phyloP scores from a whole-genome alignment of 2,797 vertebrate species.

The Bradypodion ventrale region DNA sequence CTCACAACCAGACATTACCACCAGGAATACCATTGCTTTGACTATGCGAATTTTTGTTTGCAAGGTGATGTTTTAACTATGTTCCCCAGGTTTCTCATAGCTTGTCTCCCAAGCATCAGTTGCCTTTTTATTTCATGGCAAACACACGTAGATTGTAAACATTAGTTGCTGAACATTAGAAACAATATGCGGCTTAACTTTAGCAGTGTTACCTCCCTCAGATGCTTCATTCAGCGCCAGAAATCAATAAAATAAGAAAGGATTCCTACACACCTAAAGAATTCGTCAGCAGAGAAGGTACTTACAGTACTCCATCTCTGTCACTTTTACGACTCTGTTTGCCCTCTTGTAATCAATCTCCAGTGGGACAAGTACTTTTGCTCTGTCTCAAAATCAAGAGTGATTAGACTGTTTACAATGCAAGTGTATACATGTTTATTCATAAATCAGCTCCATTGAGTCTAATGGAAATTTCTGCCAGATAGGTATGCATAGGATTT shows the following conservation, averaged over 20 bases:
- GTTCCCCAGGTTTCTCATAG: too few species aligned
- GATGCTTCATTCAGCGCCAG: not conserved
- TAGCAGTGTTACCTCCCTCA: not conserved
- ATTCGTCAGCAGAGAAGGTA: not conserved
- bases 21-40: too few species aligned
- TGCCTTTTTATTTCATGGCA: too few species aligned
- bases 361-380: not conserved
- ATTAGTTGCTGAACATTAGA: not conserved
- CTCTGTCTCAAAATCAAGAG: not conserved
- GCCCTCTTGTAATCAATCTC: not conserved
- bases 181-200: not conserved
- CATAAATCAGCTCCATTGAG: not conserved
- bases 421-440: not conserved
- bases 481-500: not conserved
- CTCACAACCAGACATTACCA: too few species aligned
- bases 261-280: not conserved
- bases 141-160: too few species aligned
- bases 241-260: not conserved
- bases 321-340: not conserved
- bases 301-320: too few species aligned
- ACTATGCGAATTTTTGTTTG: too few species aligned
- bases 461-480: not conserved
- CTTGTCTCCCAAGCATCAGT: too few species aligned
- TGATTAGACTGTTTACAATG: not conserved
- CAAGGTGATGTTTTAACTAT: too few species aligned